Evolutionary conservation across 2,888 invertebrate genomes (phyloP), one percentile per base, ranked within the genome.

Genomic region (Callosobruchus maculatus): DNA sequence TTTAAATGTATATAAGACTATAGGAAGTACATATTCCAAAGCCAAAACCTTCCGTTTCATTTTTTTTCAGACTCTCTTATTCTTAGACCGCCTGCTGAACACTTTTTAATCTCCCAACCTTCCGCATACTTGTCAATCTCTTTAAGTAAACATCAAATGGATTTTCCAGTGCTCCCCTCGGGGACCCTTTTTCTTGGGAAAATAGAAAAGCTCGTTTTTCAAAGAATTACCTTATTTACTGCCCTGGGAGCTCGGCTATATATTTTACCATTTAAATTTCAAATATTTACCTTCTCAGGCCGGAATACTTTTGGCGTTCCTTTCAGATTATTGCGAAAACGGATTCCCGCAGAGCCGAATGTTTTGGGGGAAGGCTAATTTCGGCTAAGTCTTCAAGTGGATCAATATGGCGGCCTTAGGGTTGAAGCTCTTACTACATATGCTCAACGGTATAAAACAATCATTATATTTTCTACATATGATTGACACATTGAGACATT

Each of bases 221-320:
- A 70, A 73, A 74, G 75, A 79, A 80, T 79, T 76, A 77, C 77
- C 74, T 77, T 78, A 77, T 78, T 78, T 77, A 77, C 75, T 76
- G 73, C 74, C 75, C 69, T 66, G 67, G 72, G 70, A 74, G 73
- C 71, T 72, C 71, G 21, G 75, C 73, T 68, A 75, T 73, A 75
- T 76, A 76, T 74, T 77, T 72, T 71, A 78, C 77, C 79, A 80
- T 82, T 81, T 80, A 82, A 82, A 81, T 82, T 82, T 80, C 81
- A 82, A 82, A 82, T 82, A 82, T 83, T 82, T 83, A 81, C 81
- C 80, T 81, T 80, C 22, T 3, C 74, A 73, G 73, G 77, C 74
- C 73, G 79, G 79, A 78, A 79, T 78, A 77, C 78, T 78, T 77
- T 75, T 49, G 49, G 49, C 49, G 49, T 49, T 49, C 49, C 49